Evolutionary conservation across 2,888 invertebrate species (phyloP), one percentile per base, ranked within the genome.

Genomic region (Campoletis raptor): DNA sequence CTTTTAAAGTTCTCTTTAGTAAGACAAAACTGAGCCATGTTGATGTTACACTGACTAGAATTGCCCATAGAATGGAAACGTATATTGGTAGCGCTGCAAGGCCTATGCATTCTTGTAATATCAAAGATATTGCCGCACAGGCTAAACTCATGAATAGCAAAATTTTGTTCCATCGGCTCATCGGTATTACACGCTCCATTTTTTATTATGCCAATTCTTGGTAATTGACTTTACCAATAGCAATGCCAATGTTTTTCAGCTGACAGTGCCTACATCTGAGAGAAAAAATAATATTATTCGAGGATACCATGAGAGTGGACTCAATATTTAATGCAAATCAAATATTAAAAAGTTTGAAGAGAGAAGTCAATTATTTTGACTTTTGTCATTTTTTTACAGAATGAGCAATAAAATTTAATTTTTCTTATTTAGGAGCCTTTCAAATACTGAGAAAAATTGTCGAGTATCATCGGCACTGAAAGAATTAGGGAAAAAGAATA

Each of bases 121-220:
- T 76, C 66, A 93, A 88, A 76, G 90, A 92, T 12, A 92, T 83
- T 42, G 88, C 79, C 66, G 89, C 90, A 42, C 91, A 89, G 48
- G 76, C 69, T 54, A 92, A 83, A 78, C 92, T 92, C 67, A 88
- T 79, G 72, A 90, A 79, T 61, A 93, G 76, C 64, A 93, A 79
- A 83, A 93, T 90, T 82, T 92, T 91, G 84, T 93, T 93, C 72
- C 92, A 90, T 90, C 91, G 90, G 85, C 93, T 92, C 88, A 92
- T 92, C n/a, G 92, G 91, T 80, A 93, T 86, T 12, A 89, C 81
- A 37, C 89, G 82, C 54, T 90, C 90, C 90, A 91, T 91, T 80
- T 81, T 87, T 74, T 45, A 15, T 48, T 73, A 67, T 72, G 15
- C 61, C 61, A 61, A 30, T 61, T 15, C 24, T 61, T 30, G 30